phyloP scores from a whole-genome alignment of 2,888 invertebrate genomes.

The Nemotelus nigrinus region DNA sequence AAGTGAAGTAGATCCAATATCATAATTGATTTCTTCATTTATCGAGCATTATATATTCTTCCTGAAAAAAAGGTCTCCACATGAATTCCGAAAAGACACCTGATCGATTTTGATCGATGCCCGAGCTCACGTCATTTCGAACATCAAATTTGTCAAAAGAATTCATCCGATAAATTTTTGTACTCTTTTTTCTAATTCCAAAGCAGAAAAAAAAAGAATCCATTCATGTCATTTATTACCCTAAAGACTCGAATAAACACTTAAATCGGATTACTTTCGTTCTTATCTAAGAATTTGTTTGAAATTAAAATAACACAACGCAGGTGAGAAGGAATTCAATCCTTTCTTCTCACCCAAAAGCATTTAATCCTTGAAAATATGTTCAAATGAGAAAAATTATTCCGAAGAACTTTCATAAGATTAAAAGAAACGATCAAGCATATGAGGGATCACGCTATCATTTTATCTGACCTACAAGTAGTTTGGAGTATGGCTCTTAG shows the following conservation, averaged over 20 bases:
- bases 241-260: conserved; percentile 10
- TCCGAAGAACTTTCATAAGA: no score
- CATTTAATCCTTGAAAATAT: neutral
- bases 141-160: conserved; percentile 7
- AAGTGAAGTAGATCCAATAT: no score
- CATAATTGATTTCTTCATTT: no score
- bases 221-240: neutral
- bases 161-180: neutral
- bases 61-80: neutral
- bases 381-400: neutral
- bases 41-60: neutral
- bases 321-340: conserved; percentile 7
- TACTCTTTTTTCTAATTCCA: neutral
- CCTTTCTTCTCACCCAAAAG: neutral
- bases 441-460: no score
- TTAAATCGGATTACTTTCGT: conserved; percentile 1
- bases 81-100: neutral
- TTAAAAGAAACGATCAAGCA: no score
- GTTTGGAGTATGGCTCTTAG: no score
- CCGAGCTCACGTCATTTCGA: neutral
- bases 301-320: neutral
- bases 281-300: neutral
- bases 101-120: no score
- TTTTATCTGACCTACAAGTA: no score
- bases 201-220: neutral